A percentile compares a stretch with the other conserved stretches of the same genome.
These are phyloP conservation scores for Leptopilina clavipes DNA, from an alignment of 1,140 invertebrate species.

Conservation along the genomic window DNA sequence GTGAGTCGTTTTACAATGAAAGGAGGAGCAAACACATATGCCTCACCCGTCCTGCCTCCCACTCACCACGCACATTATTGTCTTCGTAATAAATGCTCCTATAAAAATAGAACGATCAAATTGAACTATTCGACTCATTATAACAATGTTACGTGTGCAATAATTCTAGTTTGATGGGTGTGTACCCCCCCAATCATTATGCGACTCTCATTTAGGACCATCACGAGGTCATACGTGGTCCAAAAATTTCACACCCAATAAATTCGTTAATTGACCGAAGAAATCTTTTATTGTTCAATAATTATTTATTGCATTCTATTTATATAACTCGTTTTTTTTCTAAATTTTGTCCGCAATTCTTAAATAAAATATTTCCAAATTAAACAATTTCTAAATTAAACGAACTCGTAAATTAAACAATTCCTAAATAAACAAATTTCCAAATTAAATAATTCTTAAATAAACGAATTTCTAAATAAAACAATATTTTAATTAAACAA, in stretches of 20 bases:
- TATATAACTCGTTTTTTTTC: too few species aligned
- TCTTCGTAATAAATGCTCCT: conserved; percentile 13
- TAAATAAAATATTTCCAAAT: too few species aligned
- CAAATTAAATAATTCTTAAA: too few species aligned
- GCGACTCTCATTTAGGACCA: background rate
- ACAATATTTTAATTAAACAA: too few species aligned
- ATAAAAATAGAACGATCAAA: conserved; percentile 23
- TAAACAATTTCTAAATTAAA: too few species aligned
- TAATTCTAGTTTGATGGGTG: background rate
- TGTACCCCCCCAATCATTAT: background rate
- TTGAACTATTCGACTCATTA: conserved; percentile 5
- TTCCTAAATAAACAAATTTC: too few species aligned
- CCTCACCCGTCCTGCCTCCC: conserved; percentile 24
- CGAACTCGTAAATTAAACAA: too few species aligned
- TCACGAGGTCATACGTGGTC: background rate
- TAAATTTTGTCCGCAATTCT: too few species aligned
- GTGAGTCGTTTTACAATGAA: conserved; percentile 5
- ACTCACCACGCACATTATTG: background rate
- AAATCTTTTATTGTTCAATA: too few species aligned
- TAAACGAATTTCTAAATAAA: too few species aligned
- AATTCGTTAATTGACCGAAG: too few species aligned
- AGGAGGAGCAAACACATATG: conserved; percentile 19
- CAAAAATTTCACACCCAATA: background rate
- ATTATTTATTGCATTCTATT: too few species aligned
- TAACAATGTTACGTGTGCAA: background rate